phyloP scores from a whole-genome alignment of 2,113 vertebrate species.

The Ctenodactylus gundi region DNA sequence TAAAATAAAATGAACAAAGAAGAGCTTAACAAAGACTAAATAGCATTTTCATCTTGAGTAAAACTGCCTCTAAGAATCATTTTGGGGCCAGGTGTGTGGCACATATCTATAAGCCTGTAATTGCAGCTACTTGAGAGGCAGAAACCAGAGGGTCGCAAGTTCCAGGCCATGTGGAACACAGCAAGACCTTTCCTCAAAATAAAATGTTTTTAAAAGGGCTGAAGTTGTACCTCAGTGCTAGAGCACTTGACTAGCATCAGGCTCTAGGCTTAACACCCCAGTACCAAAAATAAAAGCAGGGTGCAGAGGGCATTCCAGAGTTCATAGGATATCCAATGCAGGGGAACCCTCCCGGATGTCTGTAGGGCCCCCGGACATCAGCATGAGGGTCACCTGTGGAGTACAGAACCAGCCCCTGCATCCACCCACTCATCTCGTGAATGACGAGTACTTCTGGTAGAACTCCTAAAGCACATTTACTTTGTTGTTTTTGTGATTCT shows the following conservation, averaged over 20 bases:
- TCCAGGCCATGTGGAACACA: too few relatives aligned
- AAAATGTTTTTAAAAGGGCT: background rate
- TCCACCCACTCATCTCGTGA: rapidly evolving
- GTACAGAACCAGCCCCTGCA: rapidly evolving
- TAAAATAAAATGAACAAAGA: too few relatives aligned
- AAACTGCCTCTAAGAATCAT: background rate
- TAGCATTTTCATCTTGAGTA: background rate
- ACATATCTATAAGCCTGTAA: background rate
- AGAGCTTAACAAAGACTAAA: too few relatives aligned
- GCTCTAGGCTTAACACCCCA: background rate
- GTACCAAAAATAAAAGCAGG: background rate
- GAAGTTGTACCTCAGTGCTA: background rate
- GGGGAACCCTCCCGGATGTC: rapidly evolving
- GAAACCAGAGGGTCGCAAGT: too few relatives aligned
- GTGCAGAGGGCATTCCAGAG: too few relatives aligned
- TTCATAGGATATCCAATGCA: rapidly evolving
- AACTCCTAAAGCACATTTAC: rapidly evolving
- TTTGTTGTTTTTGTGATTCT: background rate
- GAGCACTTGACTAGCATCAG: background rate
- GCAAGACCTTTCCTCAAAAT: background rate
- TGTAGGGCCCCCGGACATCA: rapidly evolving
- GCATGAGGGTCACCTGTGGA: rapidly evolving
- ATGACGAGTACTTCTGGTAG: rapidly evolving
- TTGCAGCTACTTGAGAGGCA: background rate
- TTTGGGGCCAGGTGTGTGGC: background rate